phyloP scores from a whole-genome alignment of 2,888 invertebrate genomes.

The Phragmatobia fuliginosa region DNA sequence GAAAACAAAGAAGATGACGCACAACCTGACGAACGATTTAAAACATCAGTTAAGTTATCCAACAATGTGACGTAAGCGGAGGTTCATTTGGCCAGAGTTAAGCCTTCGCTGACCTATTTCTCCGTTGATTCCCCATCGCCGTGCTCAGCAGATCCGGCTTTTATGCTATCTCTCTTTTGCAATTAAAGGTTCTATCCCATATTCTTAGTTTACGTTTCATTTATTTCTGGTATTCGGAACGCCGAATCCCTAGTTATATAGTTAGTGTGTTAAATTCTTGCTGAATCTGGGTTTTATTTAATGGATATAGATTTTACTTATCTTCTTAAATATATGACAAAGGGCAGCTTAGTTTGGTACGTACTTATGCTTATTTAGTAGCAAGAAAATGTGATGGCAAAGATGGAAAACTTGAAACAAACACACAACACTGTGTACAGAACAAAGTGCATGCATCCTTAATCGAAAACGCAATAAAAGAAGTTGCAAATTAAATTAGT shows the following conservation, averaged over 20 bases:
- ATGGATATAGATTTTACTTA: not conserved
- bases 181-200: constrained; percentile 55
- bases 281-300: not conserved
- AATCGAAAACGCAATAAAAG: not conserved
- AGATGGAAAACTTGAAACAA: too few relatives aligned
- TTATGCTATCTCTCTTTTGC: constrained; percentile 49
- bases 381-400: too few relatives aligned
- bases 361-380: too few relatives aligned
- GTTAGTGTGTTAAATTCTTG: not conserved
- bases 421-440: too few relatives aligned
- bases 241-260: constrained; percentile 22
- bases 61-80: constrained; percentile 42
- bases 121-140: constrained; percentile 47
- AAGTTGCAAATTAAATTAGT: not conserved
- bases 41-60: constrained; percentile 59
- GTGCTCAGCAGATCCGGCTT: constrained; percentile 57
- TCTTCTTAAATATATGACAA: not conserved
- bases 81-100: constrained; percentile 47
- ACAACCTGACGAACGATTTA: constrained; percentile 48
- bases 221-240: constrained; percentile 23
- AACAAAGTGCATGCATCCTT: not conserved
- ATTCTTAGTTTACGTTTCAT: constrained; percentile 43
- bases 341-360: too few relatives aligned
- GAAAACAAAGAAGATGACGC: constrained; percentile 26
- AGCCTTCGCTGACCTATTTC: constrained; percentile 60